These are phyloP conservation scores for Drosophila triauraria DNA, from an alignment of 1,140 invertebrate species.

Conservation along the genomic window DNA sequence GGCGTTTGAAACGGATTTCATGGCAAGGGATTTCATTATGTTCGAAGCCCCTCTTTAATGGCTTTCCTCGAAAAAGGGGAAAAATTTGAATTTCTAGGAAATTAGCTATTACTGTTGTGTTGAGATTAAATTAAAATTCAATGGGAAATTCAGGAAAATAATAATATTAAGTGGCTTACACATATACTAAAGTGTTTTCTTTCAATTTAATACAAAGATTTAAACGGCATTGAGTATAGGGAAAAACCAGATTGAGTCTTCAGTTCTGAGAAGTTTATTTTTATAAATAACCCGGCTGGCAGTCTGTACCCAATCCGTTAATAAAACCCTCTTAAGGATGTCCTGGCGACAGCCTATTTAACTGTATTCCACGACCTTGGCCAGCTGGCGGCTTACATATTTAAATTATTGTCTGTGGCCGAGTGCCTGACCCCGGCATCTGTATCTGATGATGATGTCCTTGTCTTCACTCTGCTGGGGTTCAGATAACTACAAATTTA, in stretches of 20 bases:
- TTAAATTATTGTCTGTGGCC: conserved; percentile 58
- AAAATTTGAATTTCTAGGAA: background rate
- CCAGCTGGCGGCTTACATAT: conserved; percentile 35
- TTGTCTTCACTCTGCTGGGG: background rate
- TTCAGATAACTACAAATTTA: conserved; percentile 42
- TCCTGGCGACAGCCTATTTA: conserved; percentile 25
- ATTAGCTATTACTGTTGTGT: background rate
- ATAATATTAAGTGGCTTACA: no score
- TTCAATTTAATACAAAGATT: no score
- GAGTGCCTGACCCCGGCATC: conserved; percentile 46
- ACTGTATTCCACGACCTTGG: conserved; percentile 31
- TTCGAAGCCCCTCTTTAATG: background rate
- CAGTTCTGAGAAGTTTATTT: background rate
- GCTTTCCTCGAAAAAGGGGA: background rate
- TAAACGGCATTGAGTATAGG: background rate
- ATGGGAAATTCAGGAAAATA: no score
- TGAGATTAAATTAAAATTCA: background rate
- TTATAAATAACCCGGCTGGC: background rate
- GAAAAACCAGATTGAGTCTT: background rate
- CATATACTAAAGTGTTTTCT: no score
- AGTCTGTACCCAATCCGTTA: conserved; percentile 43
- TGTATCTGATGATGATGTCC: conserved; percentile 46
- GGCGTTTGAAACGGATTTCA: conserved; percentile 41
- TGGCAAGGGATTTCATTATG: conserved; percentile 26
- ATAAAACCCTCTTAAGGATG: conserved; percentile 36